Percentiles rank a stretch among this genome's conserved stretches.
phyloP scores from a whole-genome alignment of 2,797 vertebrate species.

The Mionectes olivaceus region DNA sequence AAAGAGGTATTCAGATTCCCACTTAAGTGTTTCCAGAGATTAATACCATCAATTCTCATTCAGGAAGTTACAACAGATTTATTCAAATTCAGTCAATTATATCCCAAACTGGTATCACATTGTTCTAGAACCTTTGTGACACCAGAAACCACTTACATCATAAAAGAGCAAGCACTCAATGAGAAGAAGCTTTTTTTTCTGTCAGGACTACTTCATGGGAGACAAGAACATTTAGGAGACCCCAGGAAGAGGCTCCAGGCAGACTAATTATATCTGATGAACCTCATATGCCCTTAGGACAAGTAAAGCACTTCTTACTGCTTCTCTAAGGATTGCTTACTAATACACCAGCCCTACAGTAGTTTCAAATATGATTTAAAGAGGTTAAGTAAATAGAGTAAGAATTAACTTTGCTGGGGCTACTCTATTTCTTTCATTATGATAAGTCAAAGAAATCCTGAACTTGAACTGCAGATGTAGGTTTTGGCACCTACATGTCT shows the following conservation, averaged over 20 bases:
- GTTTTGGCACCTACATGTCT: background rate
- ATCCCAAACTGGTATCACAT: accelerated
- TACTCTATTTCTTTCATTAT: background rate
- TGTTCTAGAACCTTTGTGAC: background rate
- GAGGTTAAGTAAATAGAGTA: background rate
- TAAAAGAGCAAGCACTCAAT: background rate
- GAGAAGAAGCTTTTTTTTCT: background rate
- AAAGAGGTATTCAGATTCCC: background rate
- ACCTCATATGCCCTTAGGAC: background rate
- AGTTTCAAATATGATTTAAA: background rate
- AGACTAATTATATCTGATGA: background rate
- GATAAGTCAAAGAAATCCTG: slow-evolving; percentile 7
- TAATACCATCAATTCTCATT: background rate
- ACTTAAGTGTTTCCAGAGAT: background rate
- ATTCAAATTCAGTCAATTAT: background rate
- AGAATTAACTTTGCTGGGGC: background rate
- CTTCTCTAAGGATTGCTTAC: background rate
- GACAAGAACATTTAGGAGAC: background rate
- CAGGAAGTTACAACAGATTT: background rate
- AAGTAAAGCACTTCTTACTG: background rate
- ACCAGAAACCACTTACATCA: background rate
- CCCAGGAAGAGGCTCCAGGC: background rate
- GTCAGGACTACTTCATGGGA: background rate
- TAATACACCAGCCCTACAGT: background rate
- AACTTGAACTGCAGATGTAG: background rate